Percentiles rank a stretch among this genome's conserved stretches.
Conservation (phyloP, 2,888 invertebrate species). For the Ganaspis brasiliensis region DNA sequence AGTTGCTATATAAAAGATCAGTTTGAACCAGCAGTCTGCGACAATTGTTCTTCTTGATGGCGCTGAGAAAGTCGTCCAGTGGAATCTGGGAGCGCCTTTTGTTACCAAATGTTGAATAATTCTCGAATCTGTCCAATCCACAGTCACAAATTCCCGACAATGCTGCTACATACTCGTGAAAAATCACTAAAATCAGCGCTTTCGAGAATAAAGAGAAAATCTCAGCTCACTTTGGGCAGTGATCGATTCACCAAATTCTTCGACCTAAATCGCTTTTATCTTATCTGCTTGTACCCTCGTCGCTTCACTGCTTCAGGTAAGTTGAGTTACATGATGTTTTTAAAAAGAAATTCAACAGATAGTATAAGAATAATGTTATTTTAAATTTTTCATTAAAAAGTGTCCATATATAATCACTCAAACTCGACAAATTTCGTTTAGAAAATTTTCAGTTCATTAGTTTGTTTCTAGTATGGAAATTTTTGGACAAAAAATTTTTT, state of each 20-base stretch:
- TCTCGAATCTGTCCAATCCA: not conserved
- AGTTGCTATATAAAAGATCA: conserved; percentile 75
- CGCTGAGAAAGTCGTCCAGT: conserved; percentile 63
- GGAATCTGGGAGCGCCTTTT: conserved; percentile 47
- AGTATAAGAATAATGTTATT: too few species aligned
- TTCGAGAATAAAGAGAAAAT: not conserved
- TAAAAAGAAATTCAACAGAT: too few species aligned
- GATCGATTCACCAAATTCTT: not conserved
- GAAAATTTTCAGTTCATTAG: too few species aligned
- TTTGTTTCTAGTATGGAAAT: too few species aligned
- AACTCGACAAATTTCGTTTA: too few species aligned
- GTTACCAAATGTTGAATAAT: conserved; percentile 42
- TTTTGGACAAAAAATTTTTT: too few species aligned
- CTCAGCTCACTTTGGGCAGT: not conserved
- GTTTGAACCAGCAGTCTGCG: conserved; percentile 69
- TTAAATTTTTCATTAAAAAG: too few species aligned
- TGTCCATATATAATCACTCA: too few species aligned
- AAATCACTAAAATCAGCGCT: not conserved
- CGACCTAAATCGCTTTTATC: not conserved
- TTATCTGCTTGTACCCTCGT: not conserved
- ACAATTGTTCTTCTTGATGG: conserved; percentile 73
- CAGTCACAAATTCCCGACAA: conserved; percentile 8
- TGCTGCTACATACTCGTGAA: not conserved
- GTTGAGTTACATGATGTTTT: not conserved
- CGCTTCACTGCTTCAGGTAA: not conserved